Conservation (phyloP, 2,797 vertebrate species). For the Gallinago nigripennis region DNA sequence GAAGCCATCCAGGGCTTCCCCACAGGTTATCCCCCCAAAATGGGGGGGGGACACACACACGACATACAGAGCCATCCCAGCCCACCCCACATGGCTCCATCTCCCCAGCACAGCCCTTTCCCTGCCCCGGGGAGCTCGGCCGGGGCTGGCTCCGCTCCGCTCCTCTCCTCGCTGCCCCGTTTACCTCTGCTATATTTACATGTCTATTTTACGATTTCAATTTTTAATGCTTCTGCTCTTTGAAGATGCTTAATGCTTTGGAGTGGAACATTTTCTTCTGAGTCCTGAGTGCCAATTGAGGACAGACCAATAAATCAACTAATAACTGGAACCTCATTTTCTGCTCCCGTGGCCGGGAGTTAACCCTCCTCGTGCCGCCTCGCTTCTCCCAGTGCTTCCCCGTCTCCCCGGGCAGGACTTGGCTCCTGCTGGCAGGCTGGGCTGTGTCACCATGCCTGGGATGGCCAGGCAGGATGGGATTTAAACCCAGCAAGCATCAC, state of each 20-base stretch:
- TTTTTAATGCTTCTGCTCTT: slow-evolving; percentile 85
- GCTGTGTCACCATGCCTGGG: neutral
- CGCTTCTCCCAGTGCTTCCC: neutral
- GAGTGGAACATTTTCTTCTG: slow-evolving; percentile 84
- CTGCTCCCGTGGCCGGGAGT: slow-evolving; percentile 63
- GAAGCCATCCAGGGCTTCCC: neutral
- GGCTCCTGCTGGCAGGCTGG: too few relatives aligned
- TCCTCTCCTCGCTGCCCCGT: slow-evolving; percentile 19
- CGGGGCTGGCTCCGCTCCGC: neutral
- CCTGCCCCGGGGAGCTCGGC: neutral
- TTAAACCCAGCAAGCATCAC: neutral
- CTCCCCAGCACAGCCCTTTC: neutral
- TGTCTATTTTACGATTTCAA: slow-evolving; percentile 84
- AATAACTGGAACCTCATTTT: slow-evolving; percentile 83
- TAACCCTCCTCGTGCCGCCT: slow-evolving; percentile 55
- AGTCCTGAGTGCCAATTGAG: slow-evolving; percentile 77
- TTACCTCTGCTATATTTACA: slow-evolving; percentile 79
- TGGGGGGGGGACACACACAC: too few relatives aligned
- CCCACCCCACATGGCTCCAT: neutral
- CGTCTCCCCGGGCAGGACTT: neutral
- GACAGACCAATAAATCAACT: slow-evolving; percentile 83
- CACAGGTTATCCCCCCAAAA: rapidly evolving
- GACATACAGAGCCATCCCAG: too few relatives aligned
- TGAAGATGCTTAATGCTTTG: slow-evolving; percentile 83
- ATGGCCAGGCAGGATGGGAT: neutral